Evolutionary conservation across 1,140 invertebrate genomes (phyloP).

Genomic region (Frieseomelitta varia): DNA sequence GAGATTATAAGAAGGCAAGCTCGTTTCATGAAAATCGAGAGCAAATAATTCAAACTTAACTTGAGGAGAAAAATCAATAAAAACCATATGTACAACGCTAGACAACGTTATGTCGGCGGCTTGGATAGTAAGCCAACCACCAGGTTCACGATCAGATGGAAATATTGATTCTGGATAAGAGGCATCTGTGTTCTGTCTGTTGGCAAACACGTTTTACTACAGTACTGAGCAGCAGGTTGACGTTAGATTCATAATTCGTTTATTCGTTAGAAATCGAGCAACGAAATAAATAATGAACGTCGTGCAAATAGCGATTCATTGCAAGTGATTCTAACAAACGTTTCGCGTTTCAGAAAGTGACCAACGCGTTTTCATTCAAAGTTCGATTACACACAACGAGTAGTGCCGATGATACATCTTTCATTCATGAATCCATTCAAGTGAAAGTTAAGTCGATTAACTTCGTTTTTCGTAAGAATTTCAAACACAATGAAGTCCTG

Average conservation of each 20-base stretch:
- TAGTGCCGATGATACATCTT: constrained; percentile 6
- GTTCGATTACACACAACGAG: background rate
- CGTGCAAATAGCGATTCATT: background rate
- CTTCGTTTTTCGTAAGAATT: background rate
- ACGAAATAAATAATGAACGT: background rate
- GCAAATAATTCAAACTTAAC: constrained; percentile 20
- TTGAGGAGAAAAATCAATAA: constrained; percentile 66
- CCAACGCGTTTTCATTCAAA: background rate
- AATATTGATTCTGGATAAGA: constrained; percentile 78
- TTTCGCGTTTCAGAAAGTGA: background rate
- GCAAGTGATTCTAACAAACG: background rate
- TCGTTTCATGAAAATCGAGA: background rate
- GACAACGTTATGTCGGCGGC: constrained; percentile 65
- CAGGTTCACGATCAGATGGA: constrained; percentile 72
- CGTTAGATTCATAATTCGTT: background rate
- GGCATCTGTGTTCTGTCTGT: constrained; percentile 62
- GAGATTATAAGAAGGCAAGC: background rate
- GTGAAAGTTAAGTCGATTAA: constrained; percentile 1
- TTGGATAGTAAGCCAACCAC: constrained; percentile 73
- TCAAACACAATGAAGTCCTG: background rate
- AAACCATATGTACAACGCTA: constrained; percentile 55
- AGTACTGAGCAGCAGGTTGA: background rate
- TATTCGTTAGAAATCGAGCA: background rate
- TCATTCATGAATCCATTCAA: constrained; percentile 20
- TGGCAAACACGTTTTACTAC: constrained; percentile 67